phyloP scores from a whole-genome alignment of 2,888 invertebrate species.

The Drosophila kambysellisi region DNA sequence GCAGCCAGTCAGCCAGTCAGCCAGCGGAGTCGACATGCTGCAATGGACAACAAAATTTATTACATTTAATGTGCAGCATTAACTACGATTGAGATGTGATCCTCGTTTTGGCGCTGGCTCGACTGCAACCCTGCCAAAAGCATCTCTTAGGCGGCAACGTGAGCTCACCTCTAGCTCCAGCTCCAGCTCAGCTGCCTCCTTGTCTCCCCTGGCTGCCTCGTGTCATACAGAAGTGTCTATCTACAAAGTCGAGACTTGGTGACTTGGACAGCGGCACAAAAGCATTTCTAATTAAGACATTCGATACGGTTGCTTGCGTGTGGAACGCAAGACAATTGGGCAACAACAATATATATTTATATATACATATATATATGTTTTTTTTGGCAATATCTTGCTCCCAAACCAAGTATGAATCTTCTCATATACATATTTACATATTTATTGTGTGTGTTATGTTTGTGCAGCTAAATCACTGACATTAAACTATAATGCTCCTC shows the following conservation, averaged over 20 bases:
- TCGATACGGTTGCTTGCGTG: constrained; percentile 82
- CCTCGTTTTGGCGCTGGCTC: constrained; percentile 52
- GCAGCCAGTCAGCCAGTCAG: constrained; percentile 6
- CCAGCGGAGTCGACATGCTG: constrained; percentile 39
- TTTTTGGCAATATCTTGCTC: constrained; percentile 28
- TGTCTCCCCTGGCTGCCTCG: not conserved
- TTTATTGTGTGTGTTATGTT: constrained; percentile 1
- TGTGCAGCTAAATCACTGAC: constrained; percentile 11
- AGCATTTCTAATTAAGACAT: constrained; percentile 84
- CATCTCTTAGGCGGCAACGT: constrained; percentile 33
- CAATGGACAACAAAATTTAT: constrained; percentile 73
- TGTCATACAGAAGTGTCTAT: constrained; percentile 28
- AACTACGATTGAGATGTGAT: constrained; percentile 75
- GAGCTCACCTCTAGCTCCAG: constrained; percentile 23
- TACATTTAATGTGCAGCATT: constrained; percentile 78
- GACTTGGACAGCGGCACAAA: constrained; percentile 41
- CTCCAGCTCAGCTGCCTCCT: constrained; percentile 7
- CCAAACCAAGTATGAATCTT: constrained; percentile 43
- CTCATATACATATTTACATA: constrained; percentile 29
- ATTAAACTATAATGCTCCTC: constrained; percentile 8
- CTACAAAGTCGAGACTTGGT: constrained; percentile 28
- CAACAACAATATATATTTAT: constrained; percentile 28
- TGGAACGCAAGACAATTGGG: constrained; percentile 74
- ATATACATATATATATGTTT: not conserved
- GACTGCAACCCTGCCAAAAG: constrained; percentile 19